Evolutionary conservation across 2,113 vertebrate species (phyloP).

Genomic region (Mastomys coucha): DNA sequence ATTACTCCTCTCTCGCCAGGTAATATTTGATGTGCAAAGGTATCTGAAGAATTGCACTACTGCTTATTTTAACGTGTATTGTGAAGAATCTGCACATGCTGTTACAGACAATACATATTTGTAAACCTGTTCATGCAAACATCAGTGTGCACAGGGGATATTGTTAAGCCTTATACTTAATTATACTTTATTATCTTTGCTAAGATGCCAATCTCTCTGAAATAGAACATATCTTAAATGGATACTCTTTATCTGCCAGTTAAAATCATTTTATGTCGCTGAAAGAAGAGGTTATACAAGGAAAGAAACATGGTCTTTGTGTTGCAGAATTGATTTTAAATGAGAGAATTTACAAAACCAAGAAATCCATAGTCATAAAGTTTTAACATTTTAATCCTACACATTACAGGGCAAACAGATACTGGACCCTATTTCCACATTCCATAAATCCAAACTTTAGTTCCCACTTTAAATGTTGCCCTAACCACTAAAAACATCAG

Average conservation of each 20-base stretch:
- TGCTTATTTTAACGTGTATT: slow-evolving; percentile 86
- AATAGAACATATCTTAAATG: slow-evolving; percentile 86
- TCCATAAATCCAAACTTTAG: slow-evolving; percentile 85
- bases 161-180: slow-evolving; percentile 82
- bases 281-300: slow-evolving; percentile 87
- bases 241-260: slow-evolving; percentile 84
- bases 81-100: slow-evolving; percentile 89
- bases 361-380: slow-evolving; percentile 88
- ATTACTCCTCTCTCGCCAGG: slow-evolving; percentile 75
- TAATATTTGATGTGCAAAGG: slow-evolving; percentile 79
- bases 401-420: slow-evolving; percentile 89
- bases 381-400: slow-evolving; percentile 91
- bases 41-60: slow-evolving; percentile 86
- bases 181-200: slow-evolving; percentile 77
- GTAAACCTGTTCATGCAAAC: slow-evolving; percentile 91
- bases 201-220: slow-evolving; percentile 82
- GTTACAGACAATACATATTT: slow-evolving; percentile 90
- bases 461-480: slow-evolving; percentile 87
- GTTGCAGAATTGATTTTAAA: slow-evolving; percentile 81
- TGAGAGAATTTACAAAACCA: slow-evolving; percentile 85
- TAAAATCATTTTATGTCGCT: slow-evolving; percentile 87
- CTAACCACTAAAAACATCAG: slow-evolving; percentile 88
- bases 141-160: slow-evolving; percentile 86
- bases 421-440: slow-evolving; percentile 87
- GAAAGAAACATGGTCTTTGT: slow-evolving; percentile 82